Base-by-base conservation (phyloP, 1,140 invertebrate species). In the Scaptomyza pallida region DNA sequence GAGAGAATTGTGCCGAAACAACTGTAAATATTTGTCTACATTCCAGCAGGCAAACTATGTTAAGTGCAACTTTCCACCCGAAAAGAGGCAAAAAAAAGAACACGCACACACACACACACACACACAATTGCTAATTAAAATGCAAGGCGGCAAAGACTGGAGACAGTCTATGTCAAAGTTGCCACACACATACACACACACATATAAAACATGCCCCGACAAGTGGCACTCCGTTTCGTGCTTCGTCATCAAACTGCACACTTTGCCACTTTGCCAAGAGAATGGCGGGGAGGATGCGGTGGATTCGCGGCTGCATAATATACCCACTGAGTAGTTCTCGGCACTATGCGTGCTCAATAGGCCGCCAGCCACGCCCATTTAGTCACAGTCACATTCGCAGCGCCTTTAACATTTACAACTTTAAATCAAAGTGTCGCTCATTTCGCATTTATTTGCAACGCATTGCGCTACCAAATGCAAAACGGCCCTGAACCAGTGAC, bases 11-110 rank as follows among this genome's bases (percentile, higher is more conserved):
- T 65, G 50, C 68, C 73, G 17, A 65, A 82, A 75, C 64, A 78
- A 75, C 69, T 74, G 81, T 64, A 79, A 83, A 86, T 86, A 85
- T 85, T 85, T 85, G 63, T 62, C 62, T 67, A 77, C 60, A 77
- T 73, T 61, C 65, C 45, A 48, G 33, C 26, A 48, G 17, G 44
- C 77, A 71, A 85, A 86, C 81, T 74, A 77, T 85, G 69, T 73
- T 78, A 77, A 80, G 64, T 64, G 52, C 23, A 15, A 23, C 19
- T 16, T 21, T 30, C 26, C 45, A 17, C 50, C 44, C 50, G 44
- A 47, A 48, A 59, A 19, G 30, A 45, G 12, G 26, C 26, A 17
- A 55, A 44, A 15, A 43, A 35, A 77, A 59, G 37, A 12, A 21
- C 35, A 65, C 33, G 17, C 37, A 52, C 51, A 75, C 72, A 45